Base-by-base conservation (phyloP, 1,140 invertebrate genomes). In the Phymastichus coffea region DNA sequence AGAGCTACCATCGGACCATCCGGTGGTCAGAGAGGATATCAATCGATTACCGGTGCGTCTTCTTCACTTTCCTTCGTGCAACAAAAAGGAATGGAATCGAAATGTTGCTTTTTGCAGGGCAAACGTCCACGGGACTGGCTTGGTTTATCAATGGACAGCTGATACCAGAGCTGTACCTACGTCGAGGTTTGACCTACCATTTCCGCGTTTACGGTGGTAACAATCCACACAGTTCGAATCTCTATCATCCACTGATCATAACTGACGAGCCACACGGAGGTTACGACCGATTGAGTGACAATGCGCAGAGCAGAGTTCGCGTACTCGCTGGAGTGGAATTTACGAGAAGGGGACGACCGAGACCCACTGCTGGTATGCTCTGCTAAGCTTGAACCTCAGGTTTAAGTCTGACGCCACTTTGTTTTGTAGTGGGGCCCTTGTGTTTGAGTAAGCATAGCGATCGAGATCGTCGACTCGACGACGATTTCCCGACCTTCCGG, bases 241-340 rank as follows among this genome's bases (percentile, higher is more conserved):
- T 87, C 70, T 97, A 97, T 78, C 94, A 98, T 82, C 95, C 95
- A 7, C 80, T 98, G 30, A 93, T 97, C 43, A 91, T 98, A 57
- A 94, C 94, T 3, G 88, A 92, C 70, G 92, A 94, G 71, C 85
- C 88, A 1, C 85, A 87, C 64, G 93, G 93, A 38, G 93, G 92
- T 0, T 91, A 88, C 57, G 90, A 91, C 68, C 82, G 86, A 28
- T 78, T 92, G 1, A 84, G 82, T 15, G 89, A 91, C 70, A 83
- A 82, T 3, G 87, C 88, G 26, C 87, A 90, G 71, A 85, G 84
- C 44, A 83, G 84, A 64, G 84, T 92, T 56, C 80, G 89, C 52
- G 89, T 95, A n/a, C 78, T 95, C 26, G 92, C 92, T 22, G 93
- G 93, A 9, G 89, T 94, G 1, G 90, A 93, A 64, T 90, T 88